A percentile compares a stretch with the other conserved stretches of the same genome.
phyloP scores from a whole-genome alignment of 2,113 vertebrate genomes.

The Sisor rabdophorus region DNA sequence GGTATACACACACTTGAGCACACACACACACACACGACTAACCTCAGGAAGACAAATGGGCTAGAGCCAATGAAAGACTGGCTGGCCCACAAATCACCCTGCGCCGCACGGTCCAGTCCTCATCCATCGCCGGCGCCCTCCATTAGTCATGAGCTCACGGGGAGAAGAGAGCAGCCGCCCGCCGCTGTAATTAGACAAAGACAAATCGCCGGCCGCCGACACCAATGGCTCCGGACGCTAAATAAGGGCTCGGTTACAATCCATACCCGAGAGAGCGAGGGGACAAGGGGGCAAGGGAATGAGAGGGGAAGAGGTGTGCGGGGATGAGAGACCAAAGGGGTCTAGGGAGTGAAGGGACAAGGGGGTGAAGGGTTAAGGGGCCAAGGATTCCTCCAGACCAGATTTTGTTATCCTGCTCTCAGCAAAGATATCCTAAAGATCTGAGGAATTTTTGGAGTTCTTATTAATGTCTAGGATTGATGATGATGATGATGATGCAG shows the following conservation, averaged over 20 bases:
- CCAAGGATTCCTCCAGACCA: conserved; percentile 35
- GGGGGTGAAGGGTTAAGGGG: conserved; percentile 41
- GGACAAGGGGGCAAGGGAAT: conserved; percentile 48
- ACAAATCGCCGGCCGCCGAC: conserved; percentile 77
- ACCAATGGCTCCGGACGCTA: conserved; percentile 73
- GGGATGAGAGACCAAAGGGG: conserved; percentile 58
- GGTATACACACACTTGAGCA: conserved; percentile 49
- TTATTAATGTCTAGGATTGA: not conserved
- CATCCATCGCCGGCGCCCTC: conserved; percentile 67
- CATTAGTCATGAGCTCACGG: conserved; percentile 86
- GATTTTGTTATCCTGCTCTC: conserved; percentile 53
- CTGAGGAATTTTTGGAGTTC: not conserved
- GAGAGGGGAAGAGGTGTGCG: conserved; percentile 52
- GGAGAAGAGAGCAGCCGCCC: conserved; percentile 81
- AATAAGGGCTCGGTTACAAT: conserved; percentile 75
- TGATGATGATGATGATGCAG: not conserved
- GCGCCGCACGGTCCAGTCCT: conserved; percentile 70
- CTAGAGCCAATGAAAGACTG: conserved; percentile 79
- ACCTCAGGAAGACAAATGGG: conserved; percentile 82
- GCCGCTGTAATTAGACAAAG: conserved; percentile 94
- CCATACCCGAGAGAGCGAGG: conserved; percentile 65
- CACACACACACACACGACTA: conserved; percentile 65
- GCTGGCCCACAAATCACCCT: conserved; percentile 84
- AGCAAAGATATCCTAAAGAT: conserved; percentile 12
- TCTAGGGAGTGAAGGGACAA: conserved; percentile 39